A percentile compares a stretch with the other conserved stretches of the same genome.
Evolutionary conservation across 2,113 vertebrate genomes (phyloP).

Genomic region (Ceyx margarethae): DNA sequence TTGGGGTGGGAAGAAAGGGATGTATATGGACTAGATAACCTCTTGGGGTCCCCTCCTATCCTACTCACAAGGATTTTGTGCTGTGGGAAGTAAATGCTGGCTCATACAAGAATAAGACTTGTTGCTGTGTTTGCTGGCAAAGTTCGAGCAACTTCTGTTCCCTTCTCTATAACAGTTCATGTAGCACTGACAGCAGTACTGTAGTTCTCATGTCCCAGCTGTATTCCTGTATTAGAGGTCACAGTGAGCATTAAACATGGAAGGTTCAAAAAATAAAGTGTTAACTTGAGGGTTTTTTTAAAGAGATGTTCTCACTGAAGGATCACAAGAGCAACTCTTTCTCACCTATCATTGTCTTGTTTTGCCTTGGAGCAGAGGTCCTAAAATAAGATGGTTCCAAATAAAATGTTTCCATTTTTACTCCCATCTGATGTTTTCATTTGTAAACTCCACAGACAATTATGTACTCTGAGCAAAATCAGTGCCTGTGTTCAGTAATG

Average conservation of each 20-base stretch:
- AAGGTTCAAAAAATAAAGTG: background rate
- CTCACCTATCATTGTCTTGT: fast-evolving
- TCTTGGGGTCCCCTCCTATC: background rate
- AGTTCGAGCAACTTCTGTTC: background rate
- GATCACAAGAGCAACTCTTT: background rate
- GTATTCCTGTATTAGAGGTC: background rate
- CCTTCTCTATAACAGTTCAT: slow-evolving; percentile 36
- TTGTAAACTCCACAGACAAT: background rate
- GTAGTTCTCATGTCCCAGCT: slow-evolving; percentile 48
- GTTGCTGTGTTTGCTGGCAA: background rate
- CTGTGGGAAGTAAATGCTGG: background rate
- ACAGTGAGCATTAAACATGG: background rate
- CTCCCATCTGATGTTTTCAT: background rate
- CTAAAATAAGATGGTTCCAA: background rate
- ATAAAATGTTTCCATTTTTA: background rate
- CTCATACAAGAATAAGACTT: background rate
- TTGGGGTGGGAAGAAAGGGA: background rate
- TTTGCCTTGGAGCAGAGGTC: background rate
- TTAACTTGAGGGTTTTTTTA: background rate
- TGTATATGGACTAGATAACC: background rate
- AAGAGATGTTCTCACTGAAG: background rate
- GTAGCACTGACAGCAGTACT: slow-evolving; percentile 32
- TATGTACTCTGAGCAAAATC: background rate
- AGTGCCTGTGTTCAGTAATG: background rate
- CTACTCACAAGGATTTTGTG: background rate